Base-by-base conservation (phyloP, 2,888 invertebrate species). In the Vesta saturnalis region DNA sequence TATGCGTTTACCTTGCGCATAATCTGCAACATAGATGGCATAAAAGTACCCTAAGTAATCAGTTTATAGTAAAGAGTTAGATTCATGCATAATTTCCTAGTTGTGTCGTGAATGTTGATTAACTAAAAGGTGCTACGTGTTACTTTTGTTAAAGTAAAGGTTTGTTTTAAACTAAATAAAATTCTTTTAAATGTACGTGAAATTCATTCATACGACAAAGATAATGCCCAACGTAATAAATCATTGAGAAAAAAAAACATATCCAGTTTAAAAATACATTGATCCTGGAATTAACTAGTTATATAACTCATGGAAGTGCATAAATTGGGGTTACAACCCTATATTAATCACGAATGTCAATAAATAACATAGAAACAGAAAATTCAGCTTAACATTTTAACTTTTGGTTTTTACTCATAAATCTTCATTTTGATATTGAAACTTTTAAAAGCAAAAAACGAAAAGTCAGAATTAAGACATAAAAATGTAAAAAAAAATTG, bases 241-340 rank as follows among this genome's bases (percentile, higher is more conserved):
- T 39, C 39, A 39, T 39, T 39, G 8, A 39, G 39, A 39, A 39
- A 39, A 39, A n/a, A 1, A n/a, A 10, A 10, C 39, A 12, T 39
- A 39, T n/a, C 12, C 18, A 35, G 47, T 60, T 67, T 64, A 60
- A 60, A 64, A 69, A 18, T 65, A 57, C 58, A 57, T 47, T 22
- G 19, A 57, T 56, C 55, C 15, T 21, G 57, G 56, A 46, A 62
- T 43, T 43, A 39, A 54, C 21, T 16, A 35, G 14, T 55, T 55
- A 54, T 30, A 61, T 61, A 52, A 61, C 54, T 30, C 35, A 39
- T 57, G 57, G 56, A 57, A 63, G 56, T 57, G 57, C 22, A 43
- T 56, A 57, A 12, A 43, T 30, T 30, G 63, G 63, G 63, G 56
- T 47, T 43, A 57, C 19, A 21, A 23, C 46, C 10, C 47, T 3